These are phyloP conservation scores for Dreissena polymorpha DNA, from an alignment of 1,140 invertebrate genomes.

Conservation along the genomic window DNA sequence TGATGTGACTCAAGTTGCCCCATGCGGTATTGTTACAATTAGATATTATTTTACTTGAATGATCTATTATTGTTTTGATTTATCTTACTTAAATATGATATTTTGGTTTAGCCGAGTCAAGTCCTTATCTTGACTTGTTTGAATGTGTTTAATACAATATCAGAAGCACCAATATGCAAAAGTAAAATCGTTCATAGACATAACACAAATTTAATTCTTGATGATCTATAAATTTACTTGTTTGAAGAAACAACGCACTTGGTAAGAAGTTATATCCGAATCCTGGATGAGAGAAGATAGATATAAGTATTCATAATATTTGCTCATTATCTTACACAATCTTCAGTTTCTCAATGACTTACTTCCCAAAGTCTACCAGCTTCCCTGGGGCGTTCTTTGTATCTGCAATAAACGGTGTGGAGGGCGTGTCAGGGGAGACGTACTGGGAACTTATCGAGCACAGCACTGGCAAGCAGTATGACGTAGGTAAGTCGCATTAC, in stretches of 20 bases:
- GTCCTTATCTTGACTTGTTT: no score
- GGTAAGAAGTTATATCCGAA: background rate
- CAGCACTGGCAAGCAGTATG: conserved; percentile 15
- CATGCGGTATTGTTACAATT: background rate
- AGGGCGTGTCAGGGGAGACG: conserved; percentile 26
- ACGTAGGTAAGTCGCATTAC: conserved; percentile 3
- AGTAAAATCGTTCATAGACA: background rate
- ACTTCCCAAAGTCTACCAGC: background rate
- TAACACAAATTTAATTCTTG: background rate
- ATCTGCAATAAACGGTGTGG: conserved; percentile 23
- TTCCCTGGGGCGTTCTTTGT: conserved; percentile 16
- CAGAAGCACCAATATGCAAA: background rate
- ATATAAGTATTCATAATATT: background rate
- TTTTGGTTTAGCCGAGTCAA: background rate
- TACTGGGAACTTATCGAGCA: conserved; percentile 46
- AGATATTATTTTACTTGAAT: no score
- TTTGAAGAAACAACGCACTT: background rate
- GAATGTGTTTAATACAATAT: no score
- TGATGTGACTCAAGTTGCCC: background rate
- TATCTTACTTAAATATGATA: background rate
- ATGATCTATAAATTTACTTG: background rate
- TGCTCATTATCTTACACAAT: background rate
- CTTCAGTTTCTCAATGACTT: conserved; percentile 39
- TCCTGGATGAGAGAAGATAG: background rate
- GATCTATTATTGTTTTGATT: background rate